Conservation (phyloP, 2,113 vertebrate genomes). For the Nothobranchius furzeri region DNA sequence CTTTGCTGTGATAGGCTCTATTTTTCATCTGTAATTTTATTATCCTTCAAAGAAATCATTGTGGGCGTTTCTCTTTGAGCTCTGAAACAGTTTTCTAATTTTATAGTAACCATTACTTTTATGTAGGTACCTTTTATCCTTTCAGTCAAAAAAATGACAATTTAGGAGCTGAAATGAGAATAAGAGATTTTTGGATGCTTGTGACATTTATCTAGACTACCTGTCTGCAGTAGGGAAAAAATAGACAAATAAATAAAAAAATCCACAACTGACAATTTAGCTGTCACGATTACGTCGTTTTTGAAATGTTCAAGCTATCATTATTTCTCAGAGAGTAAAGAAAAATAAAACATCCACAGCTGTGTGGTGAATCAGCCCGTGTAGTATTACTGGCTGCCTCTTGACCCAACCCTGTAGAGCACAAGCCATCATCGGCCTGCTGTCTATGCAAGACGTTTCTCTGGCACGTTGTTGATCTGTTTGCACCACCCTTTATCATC, state of each 20-base stretch:
- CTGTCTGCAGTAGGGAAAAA: neutral
- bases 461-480: slow-evolving; percentile 20
- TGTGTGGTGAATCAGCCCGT: neutral
- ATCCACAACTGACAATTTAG: neutral
- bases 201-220: neutral
- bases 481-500: slow-evolving; percentile 18
- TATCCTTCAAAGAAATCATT: neutral
- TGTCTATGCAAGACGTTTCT: neutral
- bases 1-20: neutral
- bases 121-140: neutral
- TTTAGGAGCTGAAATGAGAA: neutral
- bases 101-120: neutral
- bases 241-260: neutral
- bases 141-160: neutral
- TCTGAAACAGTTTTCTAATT: neutral
- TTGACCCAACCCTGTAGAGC: neutral
- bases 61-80: neutral
- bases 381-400: no score
- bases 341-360: neutral
- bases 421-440: neutral
- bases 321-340: no score
- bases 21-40: neutral
- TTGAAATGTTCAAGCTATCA: neutral
- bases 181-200: neutral
- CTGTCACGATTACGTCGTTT: neutral